These are phyloP conservation scores for Cyprinus carpio DNA, from an alignment of 2,113 vertebrate species.

Conservation along the genomic window DNA sequence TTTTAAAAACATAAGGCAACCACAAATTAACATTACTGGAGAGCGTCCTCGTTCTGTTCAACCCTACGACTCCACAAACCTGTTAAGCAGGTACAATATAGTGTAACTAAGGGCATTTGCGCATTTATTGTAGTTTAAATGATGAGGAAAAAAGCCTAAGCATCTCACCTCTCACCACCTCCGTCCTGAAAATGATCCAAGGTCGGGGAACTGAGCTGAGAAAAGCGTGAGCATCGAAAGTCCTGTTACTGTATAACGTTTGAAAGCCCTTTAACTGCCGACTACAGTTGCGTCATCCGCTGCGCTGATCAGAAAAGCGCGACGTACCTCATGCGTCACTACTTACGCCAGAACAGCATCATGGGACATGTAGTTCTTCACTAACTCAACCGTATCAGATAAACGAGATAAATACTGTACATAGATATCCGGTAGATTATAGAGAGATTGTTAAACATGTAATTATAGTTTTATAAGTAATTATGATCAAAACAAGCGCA, in stretches of 20 bases:
- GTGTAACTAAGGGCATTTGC: not conserved
- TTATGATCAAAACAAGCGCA: too few species aligned
- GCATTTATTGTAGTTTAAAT: not conserved
- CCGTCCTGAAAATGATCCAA: slow-evolving; percentile 26
- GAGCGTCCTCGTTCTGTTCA: too few species aligned
- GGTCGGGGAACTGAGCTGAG: not conserved
- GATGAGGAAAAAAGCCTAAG: not conserved
- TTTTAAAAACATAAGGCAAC: not conserved
- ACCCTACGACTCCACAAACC: not conserved
- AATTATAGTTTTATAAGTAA: not conserved
- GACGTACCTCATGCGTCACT: not conserved
- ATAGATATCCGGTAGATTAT: not conserved
- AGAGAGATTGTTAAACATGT: not conserved
- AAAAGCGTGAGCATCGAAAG: slow-evolving; percentile 15
- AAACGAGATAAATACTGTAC: not conserved
- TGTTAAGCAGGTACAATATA: slow-evolving; percentile 8
- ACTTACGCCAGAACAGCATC: not conserved
- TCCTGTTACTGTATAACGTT: slow-evolving; percentile 49
- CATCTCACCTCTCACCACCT: slow-evolving; percentile 42
- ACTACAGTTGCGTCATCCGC: slow-evolving; percentile 12
- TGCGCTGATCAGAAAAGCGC: not conserved
- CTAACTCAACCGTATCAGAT: not conserved
- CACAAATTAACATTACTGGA: not conserved
- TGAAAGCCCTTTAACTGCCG: slow-evolving; percentile 41
- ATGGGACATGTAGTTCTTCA: slow-evolving; percentile 9